A percentile compares a stretch with the other conserved stretches of the same genome.
Conservation (phyloP, 1,140 invertebrate species). For the Chironomus tepperi region DNA sequence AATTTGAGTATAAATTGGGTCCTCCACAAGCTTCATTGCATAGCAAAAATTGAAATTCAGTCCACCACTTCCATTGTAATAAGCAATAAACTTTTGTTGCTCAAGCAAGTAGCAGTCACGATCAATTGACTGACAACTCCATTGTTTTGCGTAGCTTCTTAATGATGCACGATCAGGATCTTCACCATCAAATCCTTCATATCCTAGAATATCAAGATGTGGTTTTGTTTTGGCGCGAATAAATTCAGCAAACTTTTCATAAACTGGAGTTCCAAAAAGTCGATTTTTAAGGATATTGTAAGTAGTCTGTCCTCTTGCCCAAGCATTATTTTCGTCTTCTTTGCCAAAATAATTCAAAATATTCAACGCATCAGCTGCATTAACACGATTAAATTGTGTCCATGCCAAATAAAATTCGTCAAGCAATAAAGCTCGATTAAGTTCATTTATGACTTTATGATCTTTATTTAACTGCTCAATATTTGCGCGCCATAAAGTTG, state of each 20-base stretch:
- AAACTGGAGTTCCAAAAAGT: neutral
- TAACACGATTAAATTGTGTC: neutral
- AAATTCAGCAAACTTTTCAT: neutral
- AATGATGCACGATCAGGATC: neutral
- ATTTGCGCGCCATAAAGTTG: conserved; percentile 43
- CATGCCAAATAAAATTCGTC: conserved; percentile 38
- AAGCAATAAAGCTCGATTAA: conserved; percentile 53
- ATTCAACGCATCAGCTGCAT: neutral
- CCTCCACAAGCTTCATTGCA: neutral
- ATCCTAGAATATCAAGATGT: neutral
- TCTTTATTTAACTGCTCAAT: conserved; percentile 40
- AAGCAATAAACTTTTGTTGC: neutral
- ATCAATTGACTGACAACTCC: neutral
- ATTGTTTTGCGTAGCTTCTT: neutral
- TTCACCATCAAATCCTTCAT: neutral
- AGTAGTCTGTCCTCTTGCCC: neutral
- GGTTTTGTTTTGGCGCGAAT: neutral
- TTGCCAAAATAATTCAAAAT: neutral
- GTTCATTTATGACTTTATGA: conserved; percentile 43
- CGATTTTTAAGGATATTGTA: neutral
- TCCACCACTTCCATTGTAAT: neutral
- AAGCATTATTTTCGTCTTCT: neutral
- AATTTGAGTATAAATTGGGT: neutral
- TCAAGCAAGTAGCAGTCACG: neutral
- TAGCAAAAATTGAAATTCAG: neutral